Evolutionary conservation across 2,888 invertebrate species (phyloP).

Genomic region (Metopia argyrocephala): DNA sequence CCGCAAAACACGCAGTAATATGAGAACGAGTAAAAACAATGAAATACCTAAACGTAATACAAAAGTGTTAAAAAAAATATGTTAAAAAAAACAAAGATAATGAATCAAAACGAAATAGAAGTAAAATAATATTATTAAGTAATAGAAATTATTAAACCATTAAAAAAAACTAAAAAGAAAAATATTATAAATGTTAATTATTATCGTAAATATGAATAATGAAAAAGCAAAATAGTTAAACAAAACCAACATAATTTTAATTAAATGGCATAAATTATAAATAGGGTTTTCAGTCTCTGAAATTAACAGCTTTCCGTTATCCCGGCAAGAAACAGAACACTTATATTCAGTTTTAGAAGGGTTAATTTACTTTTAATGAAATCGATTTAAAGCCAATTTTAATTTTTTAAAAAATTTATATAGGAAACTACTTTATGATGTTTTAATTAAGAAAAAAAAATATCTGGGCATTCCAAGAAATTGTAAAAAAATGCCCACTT

Average conservation of each 20-base stretch:
- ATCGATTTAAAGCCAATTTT: too few relatives aligned
- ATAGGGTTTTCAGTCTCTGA: too few relatives aligned
- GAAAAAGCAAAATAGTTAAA: not conserved
- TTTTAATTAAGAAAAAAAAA: too few relatives aligned
- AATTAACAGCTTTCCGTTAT: too few relatives aligned
- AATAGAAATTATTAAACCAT: constrained; percentile 3
- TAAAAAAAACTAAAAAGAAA: not conserved
- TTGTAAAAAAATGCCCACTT: too few relatives aligned
- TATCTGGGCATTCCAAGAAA: too few relatives aligned
- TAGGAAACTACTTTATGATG: too few relatives aligned
- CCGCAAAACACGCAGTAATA: constrained; percentile 45
- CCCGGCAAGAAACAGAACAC: too few relatives aligned
- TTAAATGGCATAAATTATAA: constrained; percentile 11
- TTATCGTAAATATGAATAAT: not conserved
- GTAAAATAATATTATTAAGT: not conserved
- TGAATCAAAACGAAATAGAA: not conserved
- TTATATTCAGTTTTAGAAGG: too few relatives aligned
- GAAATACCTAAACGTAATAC: constrained; percentile 24
- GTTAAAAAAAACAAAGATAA: not conserved
- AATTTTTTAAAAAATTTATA: too few relatives aligned
- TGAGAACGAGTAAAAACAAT: constrained; percentile 5
- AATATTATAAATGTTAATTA: not conserved
- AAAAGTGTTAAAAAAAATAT: constrained; percentile 36
- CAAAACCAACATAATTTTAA: not conserved
- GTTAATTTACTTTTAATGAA: too few relatives aligned